phyloP scores from a whole-genome alignment of 2,113 vertebrate genomes.

The Cheilinus undulatus region DNA sequence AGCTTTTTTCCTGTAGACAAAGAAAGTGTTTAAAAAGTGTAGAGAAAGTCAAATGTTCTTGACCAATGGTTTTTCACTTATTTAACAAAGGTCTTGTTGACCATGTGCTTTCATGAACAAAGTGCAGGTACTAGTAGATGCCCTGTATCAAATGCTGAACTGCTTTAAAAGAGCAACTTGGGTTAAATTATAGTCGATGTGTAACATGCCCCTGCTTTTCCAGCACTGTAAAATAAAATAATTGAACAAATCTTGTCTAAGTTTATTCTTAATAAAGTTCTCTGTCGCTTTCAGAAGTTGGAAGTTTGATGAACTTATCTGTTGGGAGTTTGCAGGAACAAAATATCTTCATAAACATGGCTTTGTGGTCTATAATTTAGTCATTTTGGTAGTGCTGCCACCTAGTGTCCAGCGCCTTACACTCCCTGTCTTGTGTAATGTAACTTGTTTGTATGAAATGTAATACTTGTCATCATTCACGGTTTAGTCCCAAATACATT shows the following conservation, averaged over 20 bases:
- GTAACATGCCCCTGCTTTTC: background rate
- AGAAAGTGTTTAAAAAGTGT: slow-evolving; percentile 28
- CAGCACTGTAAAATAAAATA: background rate
- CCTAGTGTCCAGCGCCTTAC: slow-evolving; percentile 8
- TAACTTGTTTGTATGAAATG: background rate
- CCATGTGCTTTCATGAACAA: slow-evolving; percentile 54
- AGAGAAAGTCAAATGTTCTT: slow-evolving; percentile 15
- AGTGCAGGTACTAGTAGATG: slow-evolving; percentile 28
- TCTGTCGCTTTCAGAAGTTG: background rate
- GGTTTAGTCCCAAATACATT: too few relatives aligned
- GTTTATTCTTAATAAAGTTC: background rate
- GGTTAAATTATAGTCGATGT: slow-evolving; percentile 42
- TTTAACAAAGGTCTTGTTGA: slow-evolving; percentile 66
- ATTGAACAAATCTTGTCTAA: background rate
- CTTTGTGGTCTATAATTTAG: background rate
- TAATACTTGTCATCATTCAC: too few relatives aligned
- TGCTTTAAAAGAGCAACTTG: slow-evolving; percentile 79
- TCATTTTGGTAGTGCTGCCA: slow-evolving; percentile 12
- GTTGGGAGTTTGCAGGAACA: background rate
- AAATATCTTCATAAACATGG: background rate
- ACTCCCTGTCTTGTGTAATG: background rate
- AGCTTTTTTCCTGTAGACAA: slow-evolving; percentile 8
- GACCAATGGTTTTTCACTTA: slow-evolving; percentile 43
- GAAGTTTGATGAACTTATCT: background rate
- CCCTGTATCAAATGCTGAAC: slow-evolving; percentile 47